Conservation (phyloP, 2,797 vertebrate species). For the Rhyacichthys aspro region DNA sequence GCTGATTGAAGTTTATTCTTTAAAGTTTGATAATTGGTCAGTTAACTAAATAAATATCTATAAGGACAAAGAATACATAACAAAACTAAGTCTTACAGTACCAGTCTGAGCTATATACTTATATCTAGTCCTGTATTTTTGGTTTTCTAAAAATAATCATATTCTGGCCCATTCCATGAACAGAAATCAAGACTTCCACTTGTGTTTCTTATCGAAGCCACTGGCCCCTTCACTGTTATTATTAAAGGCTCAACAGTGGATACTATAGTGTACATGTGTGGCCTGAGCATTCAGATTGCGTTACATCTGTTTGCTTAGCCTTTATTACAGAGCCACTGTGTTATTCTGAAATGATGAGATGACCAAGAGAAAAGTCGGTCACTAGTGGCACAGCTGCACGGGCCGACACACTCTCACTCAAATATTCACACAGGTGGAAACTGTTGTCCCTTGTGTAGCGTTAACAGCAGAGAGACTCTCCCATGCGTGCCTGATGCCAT, state of each 20-base stretch:
- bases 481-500: slow-evolving; percentile 69
- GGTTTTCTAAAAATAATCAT: too few species aligned
- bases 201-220: too few species aligned
- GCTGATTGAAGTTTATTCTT: too few species aligned
- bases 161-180: too few species aligned
- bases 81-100: too few species aligned
- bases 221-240: too few species aligned
- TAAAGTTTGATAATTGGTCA: too few species aligned
- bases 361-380: slow-evolving; percentile 34
- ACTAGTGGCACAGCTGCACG: slow-evolving; percentile 49
- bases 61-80: too few species aligned
- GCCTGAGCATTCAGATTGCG: slow-evolving; percentile 22
- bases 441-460: slow-evolving; percentile 48
- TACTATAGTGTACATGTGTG: slow-evolving; percentile 19
- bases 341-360: slow-evolving; percentile 26
- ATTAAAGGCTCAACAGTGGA: background rate
- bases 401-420: slow-evolving; percentile 10
- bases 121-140: too few species aligned
- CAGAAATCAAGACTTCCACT: too few species aligned
- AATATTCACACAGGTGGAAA: slow-evolving; percentile 65
- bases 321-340: slow-evolving; percentile 23
- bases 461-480: slow-evolving; percentile 37
- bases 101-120: too few species aligned
- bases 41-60: too few species aligned
- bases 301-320: slow-evolving; percentile 33